A percentile compares a stretch with the other conserved stretches of the same genome.
These are phyloP conservation scores for Capreolus pygargus DNA, from an alignment of 2,113 vertebrate genomes.

Conservation along the genomic window DNA sequence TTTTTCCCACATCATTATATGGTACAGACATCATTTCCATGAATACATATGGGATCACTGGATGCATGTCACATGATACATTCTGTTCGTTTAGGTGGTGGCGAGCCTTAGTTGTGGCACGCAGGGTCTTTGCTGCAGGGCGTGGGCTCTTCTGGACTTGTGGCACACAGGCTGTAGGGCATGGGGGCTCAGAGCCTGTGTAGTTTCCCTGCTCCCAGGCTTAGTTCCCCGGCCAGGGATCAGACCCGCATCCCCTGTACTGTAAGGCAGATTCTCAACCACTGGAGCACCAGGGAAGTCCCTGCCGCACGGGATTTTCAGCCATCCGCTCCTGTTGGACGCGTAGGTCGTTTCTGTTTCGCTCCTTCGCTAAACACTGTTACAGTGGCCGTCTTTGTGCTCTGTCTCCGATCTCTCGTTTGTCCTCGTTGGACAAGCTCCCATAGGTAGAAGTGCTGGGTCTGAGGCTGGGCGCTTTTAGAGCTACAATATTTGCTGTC, in stretches of 20 bases:
- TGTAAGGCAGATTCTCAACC: neutral
- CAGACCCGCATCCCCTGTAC: neutral
- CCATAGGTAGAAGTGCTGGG: neutral
- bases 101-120: neutral
- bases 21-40: neutral
- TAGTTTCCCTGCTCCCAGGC: neutral
- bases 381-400: neutral
- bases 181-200: neutral
- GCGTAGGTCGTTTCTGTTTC: neutral
- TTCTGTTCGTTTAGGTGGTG: neutral
- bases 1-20: neutral
- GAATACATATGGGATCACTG: neutral
- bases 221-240: neutral
- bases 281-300: neutral
- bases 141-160: neutral
- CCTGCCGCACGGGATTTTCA: neutral
- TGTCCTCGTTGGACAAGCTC: neutral
- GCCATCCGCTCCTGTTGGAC: neutral
- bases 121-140: neutral
- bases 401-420: neutral
- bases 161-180: neutral
- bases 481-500: neutral
- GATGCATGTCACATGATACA: neutral
- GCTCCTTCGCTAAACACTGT: neutral
- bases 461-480: neutral